A percentile compares a stretch with the other conserved stretches of the same genome.
Evolutionary conservation across 2,113 vertebrate species (phyloP).

Genomic region (Pterocles orientalis): DNA sequence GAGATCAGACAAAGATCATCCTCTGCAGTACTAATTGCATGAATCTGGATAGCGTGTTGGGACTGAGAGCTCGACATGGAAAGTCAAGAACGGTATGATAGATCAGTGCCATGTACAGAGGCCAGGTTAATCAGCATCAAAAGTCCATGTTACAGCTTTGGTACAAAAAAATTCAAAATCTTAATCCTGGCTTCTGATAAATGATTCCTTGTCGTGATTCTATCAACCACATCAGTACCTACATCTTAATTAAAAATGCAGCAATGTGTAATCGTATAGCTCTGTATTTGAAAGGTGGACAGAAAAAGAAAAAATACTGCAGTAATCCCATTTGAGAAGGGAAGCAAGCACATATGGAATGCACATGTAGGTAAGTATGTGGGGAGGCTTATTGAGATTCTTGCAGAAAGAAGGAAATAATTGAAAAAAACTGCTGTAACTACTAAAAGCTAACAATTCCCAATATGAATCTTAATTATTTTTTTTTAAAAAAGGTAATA

Average conservation of each 20-base stretch:
- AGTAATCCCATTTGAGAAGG: background rate
- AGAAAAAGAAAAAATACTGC: background rate
- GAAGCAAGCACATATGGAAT: slow-evolving; percentile 42
- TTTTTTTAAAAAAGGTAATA: background rate
- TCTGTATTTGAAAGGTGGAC: background rate
- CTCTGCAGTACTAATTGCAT: background rate
- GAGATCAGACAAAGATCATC: background rate
- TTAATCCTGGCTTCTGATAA: background rate
- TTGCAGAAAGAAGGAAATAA: slow-evolving; percentile 14
- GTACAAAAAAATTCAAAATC: background rate
- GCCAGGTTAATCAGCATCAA: background rate
- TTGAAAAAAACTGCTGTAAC: background rate
- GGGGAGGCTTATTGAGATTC: background rate
- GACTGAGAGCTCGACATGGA: background rate
- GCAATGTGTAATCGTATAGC: background rate
- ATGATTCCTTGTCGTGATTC: background rate
- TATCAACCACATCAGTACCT: background rate
- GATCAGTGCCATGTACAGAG: background rate
- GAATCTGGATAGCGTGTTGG: background rate
- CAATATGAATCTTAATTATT: background rate
- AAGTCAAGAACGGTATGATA: background rate
- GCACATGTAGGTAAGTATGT: slow-evolving; percentile 20
- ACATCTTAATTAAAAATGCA: background rate
- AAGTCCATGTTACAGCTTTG: background rate
- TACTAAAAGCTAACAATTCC: background rate